Conservation (phyloP, 2,113 vertebrate species). For the Herpetotheres cachinnans region DNA sequence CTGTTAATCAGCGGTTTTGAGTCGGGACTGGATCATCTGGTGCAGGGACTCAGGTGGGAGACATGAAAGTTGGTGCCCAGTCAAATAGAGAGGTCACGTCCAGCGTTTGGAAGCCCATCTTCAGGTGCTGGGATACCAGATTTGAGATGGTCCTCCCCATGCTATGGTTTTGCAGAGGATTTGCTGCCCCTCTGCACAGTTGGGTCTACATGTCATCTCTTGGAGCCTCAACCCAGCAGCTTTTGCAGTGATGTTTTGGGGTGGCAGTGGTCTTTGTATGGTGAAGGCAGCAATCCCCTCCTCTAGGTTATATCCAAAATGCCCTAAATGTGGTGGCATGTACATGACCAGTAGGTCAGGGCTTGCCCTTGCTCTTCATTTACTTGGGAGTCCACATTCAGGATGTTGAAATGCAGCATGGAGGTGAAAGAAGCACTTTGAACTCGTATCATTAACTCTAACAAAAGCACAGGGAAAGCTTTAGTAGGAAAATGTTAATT, state of each 20-base stretch:
- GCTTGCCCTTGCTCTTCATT: neutral
- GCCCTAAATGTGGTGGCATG: rapidly evolving
- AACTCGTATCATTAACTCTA: neutral
- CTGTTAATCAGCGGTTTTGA: neutral
- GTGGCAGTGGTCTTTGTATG: neutral
- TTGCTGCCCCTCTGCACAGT: neutral
- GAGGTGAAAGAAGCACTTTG: neutral
- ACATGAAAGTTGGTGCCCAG: neutral
- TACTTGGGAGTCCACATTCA: neutral
- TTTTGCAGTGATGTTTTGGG: neutral
- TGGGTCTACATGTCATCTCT: neutral
- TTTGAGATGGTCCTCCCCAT: neutral
- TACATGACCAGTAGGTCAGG: neutral
- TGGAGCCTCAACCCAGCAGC: neutral
- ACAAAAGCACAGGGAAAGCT: neutral
- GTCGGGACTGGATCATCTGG: rapidly evolving
- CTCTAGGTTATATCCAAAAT: neutral
- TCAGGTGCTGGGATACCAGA: neutral
- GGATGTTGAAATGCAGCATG: neutral
- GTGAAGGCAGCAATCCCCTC: neutral
- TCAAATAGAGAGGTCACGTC: neutral
- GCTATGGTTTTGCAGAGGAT: neutral
- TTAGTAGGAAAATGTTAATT: neutral
- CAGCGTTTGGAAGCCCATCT: neutral
- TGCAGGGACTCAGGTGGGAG: neutral